Base-by-base conservation (phyloP, 1,140 invertebrate species). In the Fopius arisanus region DNA sequence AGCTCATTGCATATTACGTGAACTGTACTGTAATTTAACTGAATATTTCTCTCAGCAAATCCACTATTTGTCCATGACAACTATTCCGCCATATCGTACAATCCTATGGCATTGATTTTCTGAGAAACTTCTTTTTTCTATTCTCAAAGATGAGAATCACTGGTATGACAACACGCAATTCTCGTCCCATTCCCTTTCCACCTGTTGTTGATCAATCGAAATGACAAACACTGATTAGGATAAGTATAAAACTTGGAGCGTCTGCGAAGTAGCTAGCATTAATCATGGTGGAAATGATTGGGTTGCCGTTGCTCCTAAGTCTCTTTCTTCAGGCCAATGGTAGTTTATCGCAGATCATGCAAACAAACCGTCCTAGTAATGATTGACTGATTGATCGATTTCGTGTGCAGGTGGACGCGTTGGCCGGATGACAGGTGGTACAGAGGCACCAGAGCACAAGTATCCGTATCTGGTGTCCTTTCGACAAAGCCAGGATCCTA, bases 391-490 rank as follows among this genome's bases (percentile, higher is more conserved):
- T 26, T 59, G 23, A 51, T 19, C n/a, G 14, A 16, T 51, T 51
- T 1, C 23, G 4, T 59, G 19, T 59, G 19, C 54, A 59, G 54
- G 54, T 2, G 54, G 10, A 23, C 19, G 19, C 54, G 21, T 59
- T 3, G 26, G 54, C 6, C 54, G 54, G 19, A 23, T 59, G 21
- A 59, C 23, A 1, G 54, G 54, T 26, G 54, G 54, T 3, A 26
- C 19, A 26, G 19, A 19, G 10, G 23, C 23, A n/a, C 19, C 54
- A 23, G 54, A 59, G 0, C 19, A 59, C 23, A 28, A 88, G 16
- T 90, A 88, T 67, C 90, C 90, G 10, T 91, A 88, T 80, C 89
- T 90, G 81, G 83, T 86, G 7, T 91, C 90, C 0, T 76, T 92
- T 21, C 86, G 84, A 3, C 54, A 59, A 67, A 83, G 83, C 21